Conservation (phyloP, 2,888 invertebrate species). For the Noctua comes region DNA sequence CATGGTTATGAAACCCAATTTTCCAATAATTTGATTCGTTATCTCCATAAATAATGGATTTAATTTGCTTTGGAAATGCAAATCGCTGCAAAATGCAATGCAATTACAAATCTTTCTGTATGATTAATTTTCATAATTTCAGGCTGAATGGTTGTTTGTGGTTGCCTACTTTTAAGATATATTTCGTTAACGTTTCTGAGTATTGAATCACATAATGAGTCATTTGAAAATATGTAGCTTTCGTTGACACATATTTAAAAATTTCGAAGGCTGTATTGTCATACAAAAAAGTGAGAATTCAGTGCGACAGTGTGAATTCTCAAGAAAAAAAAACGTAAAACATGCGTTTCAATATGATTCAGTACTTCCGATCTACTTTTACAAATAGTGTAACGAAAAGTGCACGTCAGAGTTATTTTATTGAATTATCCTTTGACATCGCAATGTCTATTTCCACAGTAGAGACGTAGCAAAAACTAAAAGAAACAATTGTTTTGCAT, state of each 20-base stretch:
- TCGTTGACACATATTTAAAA: slow-evolving; percentile 11
- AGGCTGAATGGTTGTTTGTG: slow-evolving; percentile 24
- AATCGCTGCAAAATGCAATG: slow-evolving; percentile 11
- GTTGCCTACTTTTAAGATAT: slow-evolving; percentile 32
- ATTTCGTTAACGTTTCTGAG: too few relatives aligned
- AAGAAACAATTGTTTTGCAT: neutral
- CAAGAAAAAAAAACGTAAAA: neutral
- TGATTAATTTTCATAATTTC: slow-evolving; percentile 25
- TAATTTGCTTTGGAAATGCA: slow-evolving; percentile 17
- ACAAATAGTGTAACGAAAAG: neutral
- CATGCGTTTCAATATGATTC: neutral
- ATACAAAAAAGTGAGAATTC: neutral
- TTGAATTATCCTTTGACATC: neutral
- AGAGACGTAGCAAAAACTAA: neutral
- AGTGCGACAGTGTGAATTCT: neutral
- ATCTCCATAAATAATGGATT: slow-evolving; percentile 43
- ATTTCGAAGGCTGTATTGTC: neutral
- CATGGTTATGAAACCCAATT: slow-evolving; percentile 43
- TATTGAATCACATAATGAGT: slow-evolving; percentile 14
- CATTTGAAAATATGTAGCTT: slow-evolving; percentile 1
- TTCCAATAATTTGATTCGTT: slow-evolving; percentile 23
- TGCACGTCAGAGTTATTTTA: neutral
- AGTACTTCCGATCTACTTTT: neutral
- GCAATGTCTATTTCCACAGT: neutral
- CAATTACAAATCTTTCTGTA: slow-evolving; percentile 23